These are phyloP conservation scores for Synanthedon tipuliformis DNA, from an alignment of 2,888 invertebrate genomes.

Conservation along the genomic window DNA sequence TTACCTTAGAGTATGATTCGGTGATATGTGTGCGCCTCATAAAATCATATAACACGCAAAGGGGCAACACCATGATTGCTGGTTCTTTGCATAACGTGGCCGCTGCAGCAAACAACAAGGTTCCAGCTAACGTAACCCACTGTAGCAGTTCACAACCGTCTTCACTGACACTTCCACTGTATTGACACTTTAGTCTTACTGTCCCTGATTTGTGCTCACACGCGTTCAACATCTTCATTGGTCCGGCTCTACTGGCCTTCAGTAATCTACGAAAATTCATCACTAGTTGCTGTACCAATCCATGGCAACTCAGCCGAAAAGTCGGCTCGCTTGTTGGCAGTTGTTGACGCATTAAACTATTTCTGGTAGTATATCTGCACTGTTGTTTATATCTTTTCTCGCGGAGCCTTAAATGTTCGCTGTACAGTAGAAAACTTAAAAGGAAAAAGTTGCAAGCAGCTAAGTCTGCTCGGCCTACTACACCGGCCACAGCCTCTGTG, in stretches of 20 bases:
- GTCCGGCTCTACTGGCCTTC: slow-evolving; percentile 51
- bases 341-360: slow-evolving; percentile 31
- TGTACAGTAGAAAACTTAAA: slow-evolving; percentile 86
- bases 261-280: slow-evolving; percentile 52
- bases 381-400: slow-evolving; percentile 53
- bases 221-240: slow-evolving; percentile 44
- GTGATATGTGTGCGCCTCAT: slow-evolving; percentile 67
- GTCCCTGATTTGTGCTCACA: slow-evolving; percentile 40
- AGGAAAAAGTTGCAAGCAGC: slow-evolving; percentile 92
- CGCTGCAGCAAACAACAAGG: slow-evolving; percentile 76
- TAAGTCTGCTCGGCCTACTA: slow-evolving; percentile 95
- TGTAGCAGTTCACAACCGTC: slow-evolving; percentile 55
- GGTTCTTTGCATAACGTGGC: slow-evolving; percentile 96
- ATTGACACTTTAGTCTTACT: slow-evolving; percentile 38
- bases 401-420: slow-evolving; percentile 78
- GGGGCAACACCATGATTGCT: slow-evolving; percentile 89
- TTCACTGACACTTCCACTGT: slow-evolving; percentile 51
- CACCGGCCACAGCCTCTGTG: slow-evolving; percentile 95
- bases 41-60: slow-evolving; percentile 91
- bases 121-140: slow-evolving; percentile 72
- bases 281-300: slow-evolving; percentile 53
- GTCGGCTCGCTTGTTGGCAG: slow-evolving; percentile 35
- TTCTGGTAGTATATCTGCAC: slow-evolving; percentile 44
- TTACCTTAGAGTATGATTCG: slow-evolving; percentile 70
- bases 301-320: slow-evolving; percentile 56